Evolutionary conservation across 2,888 invertebrate species (phyloP).

Genomic region (Cheilosia pagana): DNA sequence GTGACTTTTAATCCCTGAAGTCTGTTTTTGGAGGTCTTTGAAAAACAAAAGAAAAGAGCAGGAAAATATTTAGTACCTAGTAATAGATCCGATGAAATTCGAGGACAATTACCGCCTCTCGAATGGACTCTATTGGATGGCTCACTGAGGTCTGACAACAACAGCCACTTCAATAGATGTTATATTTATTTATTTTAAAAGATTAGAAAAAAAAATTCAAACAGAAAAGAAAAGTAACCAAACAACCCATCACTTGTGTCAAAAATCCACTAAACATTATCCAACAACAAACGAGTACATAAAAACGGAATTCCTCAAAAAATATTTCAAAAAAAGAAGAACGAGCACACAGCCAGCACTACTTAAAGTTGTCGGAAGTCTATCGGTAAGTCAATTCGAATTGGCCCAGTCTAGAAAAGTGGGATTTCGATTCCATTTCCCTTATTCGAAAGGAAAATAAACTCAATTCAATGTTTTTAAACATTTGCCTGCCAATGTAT

Average conservation of each 20-base stretch:
- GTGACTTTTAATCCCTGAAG: too few relatives aligned
- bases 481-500: constrained; percentile 21
- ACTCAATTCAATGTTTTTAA: background rate
- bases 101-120: too few relatives aligned
- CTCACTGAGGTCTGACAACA: background rate
- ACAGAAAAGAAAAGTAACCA: constrained; percentile 7
- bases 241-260: constrained; percentile 12
- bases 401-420: constrained; percentile 19
- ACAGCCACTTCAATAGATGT: background rate
- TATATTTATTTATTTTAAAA: background rate
- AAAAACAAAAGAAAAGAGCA: too few relatives aligned
- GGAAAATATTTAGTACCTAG: too few relatives aligned
- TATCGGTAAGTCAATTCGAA: constrained; percentile 16
- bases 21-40: too few relatives aligned
- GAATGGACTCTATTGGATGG: too few relatives aligned
- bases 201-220: background rate
- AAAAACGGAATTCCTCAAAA: background rate
- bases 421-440: constrained; percentile 7
- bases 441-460: constrained; percentile 20
- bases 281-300: background rate
- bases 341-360: background rate
- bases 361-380: constrained; percentile 25
- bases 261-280: constrained; percentile 9
- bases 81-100: too few relatives aligned
- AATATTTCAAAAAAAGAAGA: background rate